phyloP scores from a whole-genome alignment of 2,113 vertebrate genomes.

The Hippocampus comes region DNA sequence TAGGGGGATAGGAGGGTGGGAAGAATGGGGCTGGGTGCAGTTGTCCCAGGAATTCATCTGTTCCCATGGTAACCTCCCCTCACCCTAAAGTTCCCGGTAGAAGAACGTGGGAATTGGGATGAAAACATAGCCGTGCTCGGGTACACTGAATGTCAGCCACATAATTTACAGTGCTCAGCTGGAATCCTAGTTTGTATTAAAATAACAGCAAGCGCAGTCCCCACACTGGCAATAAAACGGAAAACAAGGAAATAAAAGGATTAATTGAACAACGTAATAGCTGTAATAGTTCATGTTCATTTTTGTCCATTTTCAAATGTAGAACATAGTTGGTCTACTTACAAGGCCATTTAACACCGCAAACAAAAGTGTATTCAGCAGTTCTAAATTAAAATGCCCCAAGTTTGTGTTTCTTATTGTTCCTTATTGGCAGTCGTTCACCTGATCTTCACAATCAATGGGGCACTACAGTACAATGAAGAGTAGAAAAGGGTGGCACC shows the following conservation, averaged over 20 bases:
- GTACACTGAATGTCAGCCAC: slow-evolving; percentile 4
- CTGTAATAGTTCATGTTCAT: neutral
- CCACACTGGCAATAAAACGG: neutral
- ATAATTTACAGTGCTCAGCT: slow-evolving; percentile 4
- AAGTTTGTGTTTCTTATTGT: neutral
- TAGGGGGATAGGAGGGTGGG: slow-evolving; percentile 25
- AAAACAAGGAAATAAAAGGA: neutral
- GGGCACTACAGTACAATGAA: neutral
- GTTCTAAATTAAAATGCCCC: too few species aligned
- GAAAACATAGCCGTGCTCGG: slow-evolving; percentile 45
- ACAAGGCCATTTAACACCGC: neutral
- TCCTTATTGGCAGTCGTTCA: neutral
- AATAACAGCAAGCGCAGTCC: neutral
- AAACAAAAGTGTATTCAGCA: neutral
- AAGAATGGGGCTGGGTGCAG: slow-evolving; percentile 17
- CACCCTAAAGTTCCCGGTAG: slow-evolving; percentile 50
- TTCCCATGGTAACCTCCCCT: slow-evolving; percentile 64
- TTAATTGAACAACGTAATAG: neutral
- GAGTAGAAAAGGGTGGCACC: neutral
- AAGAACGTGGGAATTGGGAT: slow-evolving; percentile 65
- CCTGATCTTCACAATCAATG: neutral
- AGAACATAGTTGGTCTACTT: neutral
- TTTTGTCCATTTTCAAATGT: neutral
- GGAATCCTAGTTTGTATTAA: neutral
- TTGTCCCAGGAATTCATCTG: slow-evolving; percentile 67